These are phyloP conservation scores for Aquatica leii DNA, from an alignment of 2,888 invertebrate genomes.

Conservation along the genomic window DNA sequence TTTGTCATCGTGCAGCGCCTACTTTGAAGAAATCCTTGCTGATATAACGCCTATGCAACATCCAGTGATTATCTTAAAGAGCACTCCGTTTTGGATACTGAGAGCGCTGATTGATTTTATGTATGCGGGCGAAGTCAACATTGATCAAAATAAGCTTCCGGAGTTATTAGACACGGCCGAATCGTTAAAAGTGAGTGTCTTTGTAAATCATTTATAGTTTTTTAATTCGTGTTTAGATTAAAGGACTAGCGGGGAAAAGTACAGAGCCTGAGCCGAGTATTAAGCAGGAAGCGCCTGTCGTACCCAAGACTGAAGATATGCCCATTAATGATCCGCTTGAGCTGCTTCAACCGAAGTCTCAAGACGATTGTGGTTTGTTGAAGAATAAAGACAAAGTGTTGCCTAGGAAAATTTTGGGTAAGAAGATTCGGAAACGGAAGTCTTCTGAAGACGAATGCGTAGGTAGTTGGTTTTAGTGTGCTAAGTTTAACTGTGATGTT, in stretches of 20 bases:
- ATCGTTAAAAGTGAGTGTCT: conserved; percentile 55
- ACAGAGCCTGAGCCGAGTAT: neutral
- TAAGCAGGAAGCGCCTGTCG: conserved; percentile 22
- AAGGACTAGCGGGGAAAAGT: conserved; percentile 38
- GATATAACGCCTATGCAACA: conserved; percentile 61
- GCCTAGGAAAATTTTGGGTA: conserved; percentile 37
- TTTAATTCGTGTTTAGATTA: conserved; percentile 25
- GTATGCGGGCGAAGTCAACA: conserved; percentile 64
- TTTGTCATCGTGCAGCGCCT: conserved; percentile 63
- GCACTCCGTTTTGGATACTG: conserved; percentile 63
- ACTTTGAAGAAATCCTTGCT: conserved; percentile 62
- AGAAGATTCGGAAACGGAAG: conserved; percentile 45
- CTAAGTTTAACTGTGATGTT: neutral
- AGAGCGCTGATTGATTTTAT: conserved; percentile 63
- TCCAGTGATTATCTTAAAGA: conserved; percentile 63
- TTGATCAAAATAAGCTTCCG: conserved; percentile 61
- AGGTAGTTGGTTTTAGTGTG: conserved; percentile 13
- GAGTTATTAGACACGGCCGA: conserved; percentile 62
- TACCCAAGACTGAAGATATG: conserved; percentile 22
- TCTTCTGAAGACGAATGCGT: conserved; percentile 44
- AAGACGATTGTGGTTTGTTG: conserved; percentile 41
- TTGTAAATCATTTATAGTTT: neutral
- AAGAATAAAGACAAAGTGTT: conserved; percentile 27
- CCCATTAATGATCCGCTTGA: conserved; percentile 48
- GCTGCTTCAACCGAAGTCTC: conserved; percentile 54